A percentile compares a stretch with the other conserved stretches of the same genome.
Conservation (phyloP, 64 coral and sea anemone genomes). For the Montipora cactus region DNA sequence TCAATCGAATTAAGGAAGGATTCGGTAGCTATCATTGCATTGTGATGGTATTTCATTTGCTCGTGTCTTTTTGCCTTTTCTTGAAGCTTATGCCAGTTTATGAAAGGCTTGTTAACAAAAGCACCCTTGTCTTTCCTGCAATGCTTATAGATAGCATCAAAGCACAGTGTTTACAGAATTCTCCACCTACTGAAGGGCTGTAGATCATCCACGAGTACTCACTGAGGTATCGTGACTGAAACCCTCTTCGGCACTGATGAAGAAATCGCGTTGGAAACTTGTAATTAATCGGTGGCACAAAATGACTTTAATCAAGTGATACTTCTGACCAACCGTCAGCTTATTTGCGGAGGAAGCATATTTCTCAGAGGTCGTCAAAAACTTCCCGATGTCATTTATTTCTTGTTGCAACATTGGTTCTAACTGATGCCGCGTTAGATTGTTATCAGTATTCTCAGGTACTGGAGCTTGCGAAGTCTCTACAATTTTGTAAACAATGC, state of each 20-base stretch:
- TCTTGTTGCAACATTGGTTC: constrained; percentile 29
- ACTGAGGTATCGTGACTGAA: constrained; percentile 37
- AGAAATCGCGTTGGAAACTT: constrained; percentile 44
- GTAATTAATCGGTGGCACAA: constrained; percentile 15
- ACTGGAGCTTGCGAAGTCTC: constrained; percentile 48
- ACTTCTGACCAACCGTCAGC: neutral
- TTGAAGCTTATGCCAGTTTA: constrained; percentile 47
- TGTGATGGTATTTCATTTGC: too few species aligned
- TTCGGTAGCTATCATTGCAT: too few species aligned
- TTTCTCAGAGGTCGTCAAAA: constrained; percentile 53
- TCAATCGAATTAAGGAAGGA: too few species aligned
- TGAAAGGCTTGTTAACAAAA: constrained; percentile 43
- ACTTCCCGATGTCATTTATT: constrained; percentile 54
- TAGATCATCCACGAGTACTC: constrained; percentile 61
- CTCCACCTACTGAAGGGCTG: constrained; percentile 52
- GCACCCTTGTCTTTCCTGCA: constrained; percentile 6
- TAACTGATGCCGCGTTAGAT: constrained; percentile 17
- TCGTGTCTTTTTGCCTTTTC: constrained; percentile 12
- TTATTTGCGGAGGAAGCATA: constrained; percentile 43
- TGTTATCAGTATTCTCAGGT: constrained; percentile 29
- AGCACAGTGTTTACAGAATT: constrained; percentile 63
- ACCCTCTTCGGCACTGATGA: constrained; percentile 55
- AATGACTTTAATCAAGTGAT: constrained; percentile 17
- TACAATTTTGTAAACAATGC: constrained; percentile 51
- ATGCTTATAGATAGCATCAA: constrained; percentile 22